Evolutionary conservation across 2,888 invertebrate genomes (phyloP).

Genomic region (Halictus ligatus): DNA sequence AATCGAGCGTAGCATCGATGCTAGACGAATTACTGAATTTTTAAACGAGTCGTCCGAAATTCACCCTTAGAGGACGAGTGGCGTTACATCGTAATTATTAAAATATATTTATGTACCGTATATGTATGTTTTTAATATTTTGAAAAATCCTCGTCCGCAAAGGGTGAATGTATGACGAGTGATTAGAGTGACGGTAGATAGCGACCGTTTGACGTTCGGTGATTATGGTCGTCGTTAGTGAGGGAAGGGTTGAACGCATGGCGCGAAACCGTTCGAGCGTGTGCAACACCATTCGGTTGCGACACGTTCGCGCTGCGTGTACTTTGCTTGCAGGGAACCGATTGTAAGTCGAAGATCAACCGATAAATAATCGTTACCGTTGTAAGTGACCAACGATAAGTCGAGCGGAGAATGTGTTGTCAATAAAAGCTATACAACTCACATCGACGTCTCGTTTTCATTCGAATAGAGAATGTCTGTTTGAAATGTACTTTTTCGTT

Average conservation of each 20-base stretch:
- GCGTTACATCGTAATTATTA: too few relatives aligned
- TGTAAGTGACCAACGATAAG: not conserved
- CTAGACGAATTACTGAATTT: not conserved
- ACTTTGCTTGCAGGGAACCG: not conserved
- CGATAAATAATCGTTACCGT: not conserved
- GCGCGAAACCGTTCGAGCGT: not conserved
- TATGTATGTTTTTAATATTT: too few relatives aligned
- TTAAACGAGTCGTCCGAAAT: not conserved
- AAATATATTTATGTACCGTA: not conserved
- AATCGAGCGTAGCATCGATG: too few relatives aligned
- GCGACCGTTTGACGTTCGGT: too few relatives aligned
- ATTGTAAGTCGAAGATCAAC: conserved; percentile 13
- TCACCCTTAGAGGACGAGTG: too few relatives aligned
- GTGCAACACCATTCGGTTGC: not conserved
- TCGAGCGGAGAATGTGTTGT: conserved; percentile 2
- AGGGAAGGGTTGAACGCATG: not conserved
- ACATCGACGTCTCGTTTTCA: conserved; percentile 34
- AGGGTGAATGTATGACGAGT: too few relatives aligned
- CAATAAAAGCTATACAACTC: conserved; percentile 34
- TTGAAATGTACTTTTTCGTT: conserved; percentile 49
- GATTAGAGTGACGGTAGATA: too few relatives aligned
- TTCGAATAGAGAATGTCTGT: conserved; percentile 26
- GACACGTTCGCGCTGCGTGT: not conserved
- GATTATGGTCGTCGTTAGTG: not conserved
- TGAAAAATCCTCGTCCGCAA: too few relatives aligned